Conservation (phyloP, 1,140 invertebrate genomes). For the Polyergus mexicanus region DNA sequence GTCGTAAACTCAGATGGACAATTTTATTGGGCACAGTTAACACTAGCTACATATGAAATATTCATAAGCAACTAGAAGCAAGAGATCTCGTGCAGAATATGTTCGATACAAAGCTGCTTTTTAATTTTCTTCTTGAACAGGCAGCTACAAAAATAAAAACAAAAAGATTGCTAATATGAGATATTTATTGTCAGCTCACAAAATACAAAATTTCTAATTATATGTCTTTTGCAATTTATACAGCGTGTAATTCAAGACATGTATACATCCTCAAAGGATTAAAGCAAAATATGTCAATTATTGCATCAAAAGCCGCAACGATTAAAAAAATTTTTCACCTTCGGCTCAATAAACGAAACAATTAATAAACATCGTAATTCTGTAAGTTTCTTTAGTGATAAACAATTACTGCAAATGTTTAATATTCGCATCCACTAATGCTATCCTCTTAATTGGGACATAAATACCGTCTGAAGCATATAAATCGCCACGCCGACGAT, state of each 20-base stretch:
- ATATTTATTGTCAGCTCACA: conserved; percentile 32
- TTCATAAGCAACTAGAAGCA: conserved; percentile 32
- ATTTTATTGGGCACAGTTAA: conserved; percentile 1
- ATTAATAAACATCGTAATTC: background rate
- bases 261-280: background rate
- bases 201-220: background rate
- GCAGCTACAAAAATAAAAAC: conserved; percentile 38
- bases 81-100: conserved; percentile 28
- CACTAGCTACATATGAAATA: background rate
- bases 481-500: background rate
- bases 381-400: background rate
- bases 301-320: conserved; percentile 31
- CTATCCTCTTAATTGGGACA: background rate
- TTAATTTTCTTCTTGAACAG: background rate
- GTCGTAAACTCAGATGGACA: background rate
- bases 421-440: background rate
- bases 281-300: conserved; percentile 20
- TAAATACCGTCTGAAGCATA: background rate
- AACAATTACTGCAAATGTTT: conserved; percentile 5
- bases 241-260: conserved; percentile 17
- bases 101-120: background rate
- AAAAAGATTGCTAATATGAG: conserved; percentile 20
- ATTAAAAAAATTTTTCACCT: conserved; percentile 10
- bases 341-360: background rate
- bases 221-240: background rate